A percentile compares a stretch with the other conserved stretches of the same genome.
Evolutionary conservation across 2,888 invertebrate genomes (phyloP).

Genomic region (Brachyopa scutellaris): DNA sequence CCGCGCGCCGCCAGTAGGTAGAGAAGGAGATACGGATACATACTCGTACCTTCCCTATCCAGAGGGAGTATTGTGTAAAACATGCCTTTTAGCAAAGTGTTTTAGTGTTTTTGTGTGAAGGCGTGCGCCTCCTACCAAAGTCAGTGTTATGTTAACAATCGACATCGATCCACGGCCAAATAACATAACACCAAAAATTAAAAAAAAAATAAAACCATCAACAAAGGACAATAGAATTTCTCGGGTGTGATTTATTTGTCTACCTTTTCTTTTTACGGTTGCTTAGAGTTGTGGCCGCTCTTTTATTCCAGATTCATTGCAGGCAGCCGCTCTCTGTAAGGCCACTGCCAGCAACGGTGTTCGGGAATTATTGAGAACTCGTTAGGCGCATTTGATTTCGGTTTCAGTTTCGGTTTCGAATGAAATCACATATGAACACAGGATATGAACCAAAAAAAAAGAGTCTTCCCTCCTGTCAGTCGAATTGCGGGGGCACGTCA

Average conservation of each 20-base stretch:
- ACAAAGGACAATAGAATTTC: slow-evolving; percentile 71
- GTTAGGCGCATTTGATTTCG: slow-evolving; percentile 69
- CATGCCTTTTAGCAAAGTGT: slow-evolving; percentile 73
- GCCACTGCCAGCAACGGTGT: slow-evolving; percentile 10
- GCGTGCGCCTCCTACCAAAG: slow-evolving; percentile 53
- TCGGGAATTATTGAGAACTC: slow-evolving; percentile 69
- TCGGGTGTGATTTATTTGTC: slow-evolving; percentile 73
- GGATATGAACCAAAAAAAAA: slow-evolving; percentile 50
- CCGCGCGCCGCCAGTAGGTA: slow-evolving; percentile 59
- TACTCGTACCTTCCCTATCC: slow-evolving; percentile 65
- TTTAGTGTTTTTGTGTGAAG: slow-evolving; percentile 68
- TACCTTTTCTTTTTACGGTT: slow-evolving; percentile 72
- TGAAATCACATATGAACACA: slow-evolving; percentile 47
- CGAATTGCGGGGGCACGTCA: slow-evolving; percentile 30
- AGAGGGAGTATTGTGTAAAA: slow-evolving; percentile 70
- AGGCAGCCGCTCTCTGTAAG: slow-evolving; percentile 9
- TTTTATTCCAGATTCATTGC: slow-evolving; percentile 38
- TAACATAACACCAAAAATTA: slow-evolving; percentile 62
- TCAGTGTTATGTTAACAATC: slow-evolving; percentile 71
- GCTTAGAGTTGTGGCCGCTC: slow-evolving; percentile 57
- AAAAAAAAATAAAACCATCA: slow-evolving; percentile 14
- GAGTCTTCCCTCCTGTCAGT: slow-evolving; percentile 52
- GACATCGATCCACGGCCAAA: slow-evolving; percentile 71
- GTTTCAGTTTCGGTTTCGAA: slow-evolving; percentile 55
- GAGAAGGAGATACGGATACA: slow-evolving; percentile 11